These are phyloP conservation scores for Acrobasis suavella DNA, from an alignment of 2,888 invertebrate genomes.

Conservation along the genomic window DNA sequence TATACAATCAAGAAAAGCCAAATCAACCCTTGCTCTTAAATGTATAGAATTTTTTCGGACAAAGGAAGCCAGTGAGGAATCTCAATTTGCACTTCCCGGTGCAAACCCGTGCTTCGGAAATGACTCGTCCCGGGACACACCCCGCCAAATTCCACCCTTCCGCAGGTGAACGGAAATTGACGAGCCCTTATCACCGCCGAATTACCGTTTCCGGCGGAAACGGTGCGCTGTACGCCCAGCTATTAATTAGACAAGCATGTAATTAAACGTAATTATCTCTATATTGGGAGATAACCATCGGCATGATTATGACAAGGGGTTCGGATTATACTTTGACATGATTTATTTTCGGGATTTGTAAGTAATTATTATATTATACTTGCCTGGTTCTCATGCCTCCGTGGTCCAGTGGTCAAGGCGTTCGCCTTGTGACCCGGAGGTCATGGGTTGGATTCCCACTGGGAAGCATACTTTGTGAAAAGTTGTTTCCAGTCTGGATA, in stretches of 20 bases:
- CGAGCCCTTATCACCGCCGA: slow-evolving; percentile 59
- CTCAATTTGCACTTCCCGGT: neutral
- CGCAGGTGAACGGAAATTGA: slow-evolving; percentile 66
- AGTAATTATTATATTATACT: neutral
- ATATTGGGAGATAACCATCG: slow-evolving; percentile 19
- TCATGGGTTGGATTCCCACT: no score
- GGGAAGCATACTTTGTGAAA: no score
- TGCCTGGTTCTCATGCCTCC: neutral
- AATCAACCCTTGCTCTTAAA: no score
- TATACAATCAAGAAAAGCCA: no score
- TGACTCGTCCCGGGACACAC: neutral
- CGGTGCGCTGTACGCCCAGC: slow-evolving; percentile 34
- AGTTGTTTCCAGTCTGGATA: no score
- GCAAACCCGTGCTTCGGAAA: slow-evolving; percentile 5
- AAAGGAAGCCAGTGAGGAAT: neutral
- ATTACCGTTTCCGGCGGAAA: slow-evolving; percentile 58
- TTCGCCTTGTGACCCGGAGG: no score
- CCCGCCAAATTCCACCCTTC: slow-evolving; percentile 25
- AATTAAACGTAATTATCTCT: slow-evolving; percentile 31
- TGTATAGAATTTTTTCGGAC: no score
- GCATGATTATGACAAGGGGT: neutral
- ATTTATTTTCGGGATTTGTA: neutral
- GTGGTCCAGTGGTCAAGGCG: no score
- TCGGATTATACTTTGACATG: neutral
- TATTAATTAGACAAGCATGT: slow-evolving; percentile 38